Evolutionary conservation across 1,140 invertebrate species (phyloP), one percentile per base, ranked within the genome.

Genomic region (Solenopsis fugax): DNA sequence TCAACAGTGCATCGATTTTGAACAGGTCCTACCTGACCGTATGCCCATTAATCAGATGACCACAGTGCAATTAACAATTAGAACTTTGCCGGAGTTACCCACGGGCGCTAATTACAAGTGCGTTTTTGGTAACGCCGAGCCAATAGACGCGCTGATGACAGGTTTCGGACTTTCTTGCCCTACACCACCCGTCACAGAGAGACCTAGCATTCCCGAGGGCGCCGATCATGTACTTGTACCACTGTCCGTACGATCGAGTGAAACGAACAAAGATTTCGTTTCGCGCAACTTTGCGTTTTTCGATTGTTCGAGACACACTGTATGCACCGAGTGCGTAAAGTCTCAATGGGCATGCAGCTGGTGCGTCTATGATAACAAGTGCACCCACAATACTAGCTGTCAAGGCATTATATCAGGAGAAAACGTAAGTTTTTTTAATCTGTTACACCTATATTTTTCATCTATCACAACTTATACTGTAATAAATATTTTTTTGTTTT

Each of bases 191-290:
- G 95, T 98, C 13, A 95, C 96, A 72, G 96, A 96, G 91, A 96
- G 98, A 56, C 98, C 98, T 2, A 96, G 96, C 88, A 99, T 99
- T 88, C 96, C 97, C 0, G 96, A 96, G 76, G 97, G 96, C 81
- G 96, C 97, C 94, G 99, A 99, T 95, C 98, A 99, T 95, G 97
- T 99, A 0, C 96, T 98, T 88, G 98, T 99, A 65, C 97, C 98
- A 16, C 95, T 99, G n/a, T 98, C 98, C 7, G 98, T 99, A 3
- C 96, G 98, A 24, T 98, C 98, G 13, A 98, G 98, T 21, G 98
- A 99, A 95, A 99, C 98, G 5, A 98, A 99, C 93, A 98, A 98
- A 93, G 98, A 99, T 94, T 99, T 99, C 96, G 98, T 99, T 4
- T 98, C 98, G 2, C 96, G 97, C 72, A 97, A 97, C 94, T 99